Percentiles rank a stretch among this genome's conserved stretches.
Conservation (phyloP, 92 coral and sea anemone species). For the Muricea muricata region DNA sequence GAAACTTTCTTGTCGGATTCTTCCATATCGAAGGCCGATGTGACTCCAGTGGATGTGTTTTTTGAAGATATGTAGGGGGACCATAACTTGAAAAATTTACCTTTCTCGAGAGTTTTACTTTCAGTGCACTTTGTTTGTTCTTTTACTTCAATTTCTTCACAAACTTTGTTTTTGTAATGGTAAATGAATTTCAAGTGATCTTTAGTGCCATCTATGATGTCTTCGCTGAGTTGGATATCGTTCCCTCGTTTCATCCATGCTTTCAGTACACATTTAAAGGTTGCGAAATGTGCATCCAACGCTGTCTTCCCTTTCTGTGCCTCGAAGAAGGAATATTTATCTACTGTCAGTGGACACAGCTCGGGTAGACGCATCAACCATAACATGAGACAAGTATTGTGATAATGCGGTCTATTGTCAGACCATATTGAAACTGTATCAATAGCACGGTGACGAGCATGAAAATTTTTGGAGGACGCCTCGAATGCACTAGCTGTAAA, state of each 20-base stretch:
- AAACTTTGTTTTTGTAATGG: too few relatives aligned
- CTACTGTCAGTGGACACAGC: neutral
- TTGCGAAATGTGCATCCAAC: conserved; percentile 47
- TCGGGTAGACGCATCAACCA: conserved; percentile 17
- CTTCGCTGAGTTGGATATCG: conserved; percentile 22
- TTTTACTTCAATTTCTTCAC: too few relatives aligned
- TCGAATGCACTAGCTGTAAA: conserved; percentile 46
- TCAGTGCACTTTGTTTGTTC: too few relatives aligned
- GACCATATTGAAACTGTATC: conserved; percentile 26
- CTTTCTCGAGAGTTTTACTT: too few relatives aligned
- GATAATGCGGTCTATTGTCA: conserved; percentile 51
- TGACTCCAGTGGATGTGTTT: neutral
- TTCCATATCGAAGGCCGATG: neutral
- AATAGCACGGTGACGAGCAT: neutral
- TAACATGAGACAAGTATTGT: conserved; percentile 42
- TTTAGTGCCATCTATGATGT: conserved; percentile 30
- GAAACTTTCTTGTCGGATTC: too few relatives aligned
- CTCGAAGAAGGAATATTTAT: conserved; percentile 39
- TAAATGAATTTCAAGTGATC: conserved; percentile 27
- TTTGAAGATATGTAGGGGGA: neutral
- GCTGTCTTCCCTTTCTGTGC: conserved; percentile 54
- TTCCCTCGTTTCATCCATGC: conserved; percentile 35
- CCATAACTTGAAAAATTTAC: neutral
- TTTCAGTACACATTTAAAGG: conserved; percentile 35
- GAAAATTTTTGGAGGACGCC: conserved; percentile 13